phyloP scores from a whole-genome alignment of 1,140 invertebrate genomes.

The Drosophila pseudoananassae region DNA sequence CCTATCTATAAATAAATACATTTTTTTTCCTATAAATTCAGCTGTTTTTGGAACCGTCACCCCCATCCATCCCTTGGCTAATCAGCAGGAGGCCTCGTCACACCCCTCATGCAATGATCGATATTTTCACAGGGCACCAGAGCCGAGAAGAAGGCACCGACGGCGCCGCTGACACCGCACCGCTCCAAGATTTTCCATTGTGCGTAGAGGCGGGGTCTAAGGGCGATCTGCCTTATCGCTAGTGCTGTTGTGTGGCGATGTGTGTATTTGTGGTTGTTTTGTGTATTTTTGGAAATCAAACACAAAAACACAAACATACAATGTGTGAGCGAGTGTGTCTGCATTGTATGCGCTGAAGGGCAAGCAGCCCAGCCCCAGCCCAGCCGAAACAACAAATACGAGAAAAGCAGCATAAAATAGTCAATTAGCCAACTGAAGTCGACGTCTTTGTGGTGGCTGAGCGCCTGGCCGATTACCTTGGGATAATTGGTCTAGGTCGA shows the following conservation, averaged over 20 bases:
- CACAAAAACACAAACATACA: conserved; percentile 28
- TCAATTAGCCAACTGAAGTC: conserved; percentile 37
- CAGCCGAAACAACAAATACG: conserved; percentile 12
- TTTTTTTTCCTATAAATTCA: background rate
- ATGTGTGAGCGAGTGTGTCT: conserved; percentile 7
- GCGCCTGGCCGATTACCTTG: conserved; percentile 77
- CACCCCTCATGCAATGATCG: conserved; percentile 78
- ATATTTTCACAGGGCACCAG: conserved; percentile 78
- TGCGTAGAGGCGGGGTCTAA: conserved; percentile 19
- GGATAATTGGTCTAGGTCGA: conserved; percentile 84
- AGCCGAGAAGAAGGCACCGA: conserved; percentile 22
- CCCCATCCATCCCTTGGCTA: background rate
- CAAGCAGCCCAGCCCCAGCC: conserved; percentile 22
- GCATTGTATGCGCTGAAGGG: conserved; percentile 44
- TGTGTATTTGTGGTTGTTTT: conserved; percentile 2
- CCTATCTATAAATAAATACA: background rate
- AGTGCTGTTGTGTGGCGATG: background rate
- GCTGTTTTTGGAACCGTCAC: background rate
- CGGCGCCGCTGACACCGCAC: too few relatives aligned
- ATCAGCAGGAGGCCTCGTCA: conserved; percentile 25
- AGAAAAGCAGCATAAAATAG: conserved; percentile 29
- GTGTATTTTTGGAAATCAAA: conserved; percentile 48
- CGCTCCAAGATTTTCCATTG: conserved; percentile 23
- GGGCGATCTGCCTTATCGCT: conserved; percentile 37
- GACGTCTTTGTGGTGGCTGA: conserved; percentile 37